A percentile compares a stretch with the other conserved stretches of the same genome.
These are phyloP conservation scores for Tichodroma muraria DNA, from an alignment of 2,113 vertebrate species.

Conservation along the genomic window DNA sequence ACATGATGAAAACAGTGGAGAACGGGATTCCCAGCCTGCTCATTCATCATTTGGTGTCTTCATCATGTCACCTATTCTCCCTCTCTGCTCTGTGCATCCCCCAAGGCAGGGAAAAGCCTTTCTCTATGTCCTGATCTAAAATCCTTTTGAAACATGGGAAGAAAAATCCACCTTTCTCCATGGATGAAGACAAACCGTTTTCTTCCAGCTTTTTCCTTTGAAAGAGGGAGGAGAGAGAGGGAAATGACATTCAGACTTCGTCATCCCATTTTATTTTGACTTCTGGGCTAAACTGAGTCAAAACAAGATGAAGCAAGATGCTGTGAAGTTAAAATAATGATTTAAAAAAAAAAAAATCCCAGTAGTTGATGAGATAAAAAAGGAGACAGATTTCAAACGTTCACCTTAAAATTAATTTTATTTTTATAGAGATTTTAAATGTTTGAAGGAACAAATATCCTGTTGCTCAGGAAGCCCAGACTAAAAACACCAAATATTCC, in stretches of 20 bases:
- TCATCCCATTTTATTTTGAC: not conserved
- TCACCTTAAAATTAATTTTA: not conserved
- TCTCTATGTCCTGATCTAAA: not conserved
- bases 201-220: not conserved
- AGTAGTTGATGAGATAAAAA: not conserved
- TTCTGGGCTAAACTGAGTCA: not conserved
- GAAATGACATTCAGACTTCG: not conserved
- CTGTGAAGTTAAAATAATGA: not conserved
- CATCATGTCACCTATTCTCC: not conserved
- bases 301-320: slow-evolving; percentile 9
- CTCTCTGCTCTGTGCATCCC: not conserved
- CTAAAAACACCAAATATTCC: not conserved
- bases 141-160: not conserved
- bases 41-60: not conserved
- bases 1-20: not conserved
- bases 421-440: not conserved
- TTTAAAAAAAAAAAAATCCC: not conserved
- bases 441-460: not conserved
- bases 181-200: not conserved
- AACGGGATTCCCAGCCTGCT: not conserved
- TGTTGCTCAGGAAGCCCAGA: not conserved
- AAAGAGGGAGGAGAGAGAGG: not conserved
- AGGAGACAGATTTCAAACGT: not conserved
- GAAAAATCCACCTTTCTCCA: not conserved
- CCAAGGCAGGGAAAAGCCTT: not conserved